Evolutionary conservation across 2,113 vertebrate species (phyloP).

Genomic region (Heloderma charlesbogerti): DNA sequence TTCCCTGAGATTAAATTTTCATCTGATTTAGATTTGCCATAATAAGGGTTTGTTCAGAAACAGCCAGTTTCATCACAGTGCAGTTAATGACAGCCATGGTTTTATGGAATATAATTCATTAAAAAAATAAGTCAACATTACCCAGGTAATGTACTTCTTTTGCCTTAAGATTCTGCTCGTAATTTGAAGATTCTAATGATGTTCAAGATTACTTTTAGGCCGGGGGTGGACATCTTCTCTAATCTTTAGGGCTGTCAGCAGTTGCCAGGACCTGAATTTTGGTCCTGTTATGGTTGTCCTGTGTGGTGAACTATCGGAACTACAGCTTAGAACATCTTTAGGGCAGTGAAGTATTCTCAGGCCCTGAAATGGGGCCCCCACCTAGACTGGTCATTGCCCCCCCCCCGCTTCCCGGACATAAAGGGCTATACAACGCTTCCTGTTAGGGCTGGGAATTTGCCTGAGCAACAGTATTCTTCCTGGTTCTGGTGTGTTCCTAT

Average conservation of each 20-base stretch:
- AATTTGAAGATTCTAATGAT: slow-evolving; percentile 1
- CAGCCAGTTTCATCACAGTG: slow-evolving; percentile 19
- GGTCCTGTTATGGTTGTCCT: neutral
- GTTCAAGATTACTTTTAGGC: neutral
- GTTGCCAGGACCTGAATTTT: neutral
- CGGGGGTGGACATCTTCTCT: neutral
- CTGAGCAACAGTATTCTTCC: neutral
- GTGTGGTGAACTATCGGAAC: neutral
- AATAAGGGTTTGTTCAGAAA: slow-evolving; percentile 28
- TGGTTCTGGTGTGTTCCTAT: neutral
- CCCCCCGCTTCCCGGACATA: too few species aligned
- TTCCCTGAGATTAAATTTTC: neutral
- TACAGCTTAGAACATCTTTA: neutral
- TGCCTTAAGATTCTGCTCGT: slow-evolving; percentile 14
- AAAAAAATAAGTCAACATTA: slow-evolving; percentile 44
- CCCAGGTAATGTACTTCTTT: neutral
- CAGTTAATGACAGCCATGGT: slow-evolving; percentile 27
- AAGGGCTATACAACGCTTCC: neutral
- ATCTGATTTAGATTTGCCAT: slow-evolving; percentile 33
- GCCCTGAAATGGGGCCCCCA: too few species aligned
- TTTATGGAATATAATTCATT: slow-evolving; percentile 27
- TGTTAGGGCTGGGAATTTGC: neutral
- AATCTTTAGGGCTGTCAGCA: neutral
- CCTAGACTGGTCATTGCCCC: neutral
- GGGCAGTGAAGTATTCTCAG: neutral